A percentile compares a stretch with the other conserved stretches of the same genome.
Evolutionary conservation across 2,888 invertebrate genomes (phyloP).

Genomic region (Melolontha melolontha): DNA sequence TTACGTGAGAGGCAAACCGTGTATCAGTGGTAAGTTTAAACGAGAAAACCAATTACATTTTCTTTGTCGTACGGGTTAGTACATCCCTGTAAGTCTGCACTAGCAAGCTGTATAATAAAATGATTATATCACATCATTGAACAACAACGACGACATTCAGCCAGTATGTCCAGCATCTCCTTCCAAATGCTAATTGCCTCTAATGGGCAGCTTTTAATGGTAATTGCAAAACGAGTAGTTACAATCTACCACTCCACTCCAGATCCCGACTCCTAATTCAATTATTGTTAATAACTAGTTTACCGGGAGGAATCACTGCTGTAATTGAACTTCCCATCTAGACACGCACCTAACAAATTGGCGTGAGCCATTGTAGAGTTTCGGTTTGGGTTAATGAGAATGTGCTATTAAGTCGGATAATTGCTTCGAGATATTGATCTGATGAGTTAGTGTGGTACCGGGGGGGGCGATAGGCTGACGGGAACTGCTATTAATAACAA

Average conservation of each 20-base stretch:
- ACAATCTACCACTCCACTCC: constrained; percentile 50
- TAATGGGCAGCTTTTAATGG: constrained; percentile 60
- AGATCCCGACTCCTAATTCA: constrained; percentile 55
- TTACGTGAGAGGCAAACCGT: not conserved
- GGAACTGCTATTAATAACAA: constrained; percentile 62
- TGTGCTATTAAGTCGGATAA: constrained; percentile 61
- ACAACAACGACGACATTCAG: constrained; percentile 57
- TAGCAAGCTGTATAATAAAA: constrained; percentile 59
- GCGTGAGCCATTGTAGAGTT: constrained; percentile 55
- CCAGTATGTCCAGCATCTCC: constrained; percentile 48
- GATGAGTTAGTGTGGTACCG: constrained; percentile 59
- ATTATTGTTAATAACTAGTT: constrained; percentile 58
- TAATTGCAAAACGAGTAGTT: constrained; percentile 58
- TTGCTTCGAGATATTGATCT: constrained; percentile 61
- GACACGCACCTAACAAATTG: constrained; percentile 50
- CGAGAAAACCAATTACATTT: constrained; percentile 36
- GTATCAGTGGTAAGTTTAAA: constrained; percentile 19
- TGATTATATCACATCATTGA: constrained; percentile 62
- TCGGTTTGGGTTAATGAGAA: constrained; percentile 60
- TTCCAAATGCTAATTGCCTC: constrained; percentile 56
- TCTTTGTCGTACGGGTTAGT: constrained; percentile 28
- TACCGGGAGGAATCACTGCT: constrained; percentile 50
- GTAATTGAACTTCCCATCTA: constrained; percentile 48
- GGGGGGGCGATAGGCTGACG: constrained; percentile 59
- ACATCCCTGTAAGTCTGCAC: constrained; percentile 48